Percentiles rank a stretch among this genome's conserved stretches.
These are phyloP conservation scores for Brachionus manjavacas DNA, from an alignment of 1,140 invertebrate species.

Conservation along the genomic window DNA sequence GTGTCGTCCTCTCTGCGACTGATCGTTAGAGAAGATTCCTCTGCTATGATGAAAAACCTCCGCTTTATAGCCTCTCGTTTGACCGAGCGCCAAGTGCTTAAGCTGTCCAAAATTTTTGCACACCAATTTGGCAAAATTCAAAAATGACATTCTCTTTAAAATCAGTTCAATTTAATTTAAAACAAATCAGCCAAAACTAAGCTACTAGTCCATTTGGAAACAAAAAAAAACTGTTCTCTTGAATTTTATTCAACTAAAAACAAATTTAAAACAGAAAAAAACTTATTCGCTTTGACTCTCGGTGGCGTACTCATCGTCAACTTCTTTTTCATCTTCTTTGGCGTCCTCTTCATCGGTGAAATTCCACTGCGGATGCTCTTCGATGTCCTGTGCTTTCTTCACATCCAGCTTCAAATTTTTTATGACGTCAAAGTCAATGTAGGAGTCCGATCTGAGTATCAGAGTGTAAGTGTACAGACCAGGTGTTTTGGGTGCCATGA, in stretches of 20 bases:
- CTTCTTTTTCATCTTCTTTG: not conserved
- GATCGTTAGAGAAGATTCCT: constrained; percentile 11
- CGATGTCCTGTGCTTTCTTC: not conserved
- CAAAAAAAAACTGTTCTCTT: not conserved
- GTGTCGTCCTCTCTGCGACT: constrained; percentile 9
- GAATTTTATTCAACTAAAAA: constrained; percentile 17
- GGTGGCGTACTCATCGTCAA: constrained; percentile 23
- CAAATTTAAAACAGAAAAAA: not conserved
- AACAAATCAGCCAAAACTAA: not conserved
- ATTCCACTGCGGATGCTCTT: constrained; percentile 42
- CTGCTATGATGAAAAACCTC: constrained; percentile 10
- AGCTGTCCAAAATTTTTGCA: not conserved
- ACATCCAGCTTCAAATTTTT: constrained; percentile 41
- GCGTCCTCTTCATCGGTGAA: constrained; percentile 38
- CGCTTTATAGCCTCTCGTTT: constrained; percentile 13
- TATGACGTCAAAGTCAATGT: constrained; percentile 61
- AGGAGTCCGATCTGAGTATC: constrained; percentile 88
- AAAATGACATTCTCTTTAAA: not conserved
- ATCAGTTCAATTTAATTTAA: not conserved
- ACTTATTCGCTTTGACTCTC: constrained; percentile 35
- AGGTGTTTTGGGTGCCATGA: constrained; percentile 86
- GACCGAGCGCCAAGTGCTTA: not conserved
- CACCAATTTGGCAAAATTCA: not conserved
- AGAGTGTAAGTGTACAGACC: constrained; percentile 89
- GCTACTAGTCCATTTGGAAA: not conserved